Conservation (phyloP, 2,888 invertebrate genomes). For the Temnothorax ravouxi region DNA sequence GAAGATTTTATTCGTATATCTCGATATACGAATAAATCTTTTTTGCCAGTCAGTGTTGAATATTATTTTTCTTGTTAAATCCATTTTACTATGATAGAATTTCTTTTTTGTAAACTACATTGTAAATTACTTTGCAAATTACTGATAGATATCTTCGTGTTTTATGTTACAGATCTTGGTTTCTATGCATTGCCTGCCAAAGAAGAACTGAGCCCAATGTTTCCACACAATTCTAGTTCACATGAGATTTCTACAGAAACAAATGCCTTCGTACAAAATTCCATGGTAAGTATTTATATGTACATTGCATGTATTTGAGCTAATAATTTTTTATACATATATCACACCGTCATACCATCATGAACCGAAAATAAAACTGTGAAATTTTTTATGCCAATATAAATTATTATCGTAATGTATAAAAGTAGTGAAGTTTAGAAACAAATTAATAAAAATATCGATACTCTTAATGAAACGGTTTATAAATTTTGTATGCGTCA, state of each 20-base stretch:
- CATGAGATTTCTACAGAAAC: conserved; percentile 87
- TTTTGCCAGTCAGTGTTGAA: no score
- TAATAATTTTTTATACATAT: not conserved
- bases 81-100: not conserved
- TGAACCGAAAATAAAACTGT: conserved; percentile 7
- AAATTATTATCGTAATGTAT: not conserved
- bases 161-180: conserved; percentile 85
- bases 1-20: no score
- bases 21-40: no score
- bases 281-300: conserved; percentile 83
- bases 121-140: not conserved
- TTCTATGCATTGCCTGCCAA: conserved; percentile 88
- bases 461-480: not conserved
- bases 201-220: conserved; percentile 88
- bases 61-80: no score
- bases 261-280: conserved; percentile 88
- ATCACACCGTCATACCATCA: not conserved
- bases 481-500: not conserved
- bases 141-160: conserved; percentile 18
- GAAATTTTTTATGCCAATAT: not conserved
- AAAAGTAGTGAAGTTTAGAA: not conserved
- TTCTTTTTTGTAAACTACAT: not conserved
- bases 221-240: conserved; percentile 88
- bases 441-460: not conserved
- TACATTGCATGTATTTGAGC: not conserved